A percentile compares a stretch with the other conserved stretches of the same genome.
phyloP scores from a whole-genome alignment of 2,797 vertebrate genomes.

The Rhynchonycteris naso region DNA sequence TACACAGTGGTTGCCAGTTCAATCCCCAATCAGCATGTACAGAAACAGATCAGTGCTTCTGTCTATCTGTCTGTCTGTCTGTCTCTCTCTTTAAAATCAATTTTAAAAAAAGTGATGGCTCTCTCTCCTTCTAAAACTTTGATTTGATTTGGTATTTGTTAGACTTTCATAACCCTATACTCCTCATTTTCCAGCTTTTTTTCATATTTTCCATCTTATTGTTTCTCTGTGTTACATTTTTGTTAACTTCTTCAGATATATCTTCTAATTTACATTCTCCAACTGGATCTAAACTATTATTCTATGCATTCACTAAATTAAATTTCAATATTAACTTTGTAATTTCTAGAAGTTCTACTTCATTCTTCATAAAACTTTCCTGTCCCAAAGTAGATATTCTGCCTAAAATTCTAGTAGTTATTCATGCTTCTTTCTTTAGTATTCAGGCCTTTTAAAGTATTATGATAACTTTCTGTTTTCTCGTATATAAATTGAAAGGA shows the following conservation, averaged over 20 bases:
- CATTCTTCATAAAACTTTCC: neutral
- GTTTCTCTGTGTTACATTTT: neutral
- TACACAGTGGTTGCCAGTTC: no score
- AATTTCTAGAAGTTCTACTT: neutral
- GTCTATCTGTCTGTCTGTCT: no score
- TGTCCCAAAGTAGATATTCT: neutral
- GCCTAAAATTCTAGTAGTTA: neutral
- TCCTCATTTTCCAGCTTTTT: neutral
- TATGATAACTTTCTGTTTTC: conserved; percentile 2
- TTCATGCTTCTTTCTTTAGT: neutral
- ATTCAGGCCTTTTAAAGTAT: neutral
- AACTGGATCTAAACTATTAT: neutral
- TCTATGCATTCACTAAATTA: neutral
- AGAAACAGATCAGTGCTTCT: no score
- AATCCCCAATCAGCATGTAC: no score
- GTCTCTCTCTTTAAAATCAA: no score
- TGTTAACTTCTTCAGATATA: neutral
- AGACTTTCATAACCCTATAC: neutral
- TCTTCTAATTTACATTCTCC: neutral
- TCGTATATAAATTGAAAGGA: neutral
- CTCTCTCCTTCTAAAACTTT: neutral
- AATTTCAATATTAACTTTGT: neutral
- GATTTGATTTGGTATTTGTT: neutral
- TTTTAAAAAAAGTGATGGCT: neutral
- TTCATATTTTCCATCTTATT: neutral